These are phyloP conservation scores for Triplophysa siluroides DNA, from an alignment of 2,113 vertebrate genomes.

Conservation along the genomic window DNA sequence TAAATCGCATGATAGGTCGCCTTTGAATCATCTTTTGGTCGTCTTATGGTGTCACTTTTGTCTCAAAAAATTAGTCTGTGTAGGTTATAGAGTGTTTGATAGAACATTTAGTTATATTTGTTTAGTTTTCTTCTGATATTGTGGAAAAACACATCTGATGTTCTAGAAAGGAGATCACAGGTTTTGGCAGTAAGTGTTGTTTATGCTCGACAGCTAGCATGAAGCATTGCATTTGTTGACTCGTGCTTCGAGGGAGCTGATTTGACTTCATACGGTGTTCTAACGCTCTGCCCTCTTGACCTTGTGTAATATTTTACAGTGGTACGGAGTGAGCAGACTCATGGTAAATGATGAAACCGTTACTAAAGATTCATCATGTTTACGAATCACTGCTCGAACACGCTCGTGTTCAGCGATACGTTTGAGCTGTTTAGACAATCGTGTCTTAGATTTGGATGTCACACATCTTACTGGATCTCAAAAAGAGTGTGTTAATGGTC, in stretches of 20 bases:
- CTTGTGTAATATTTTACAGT: not conserved
- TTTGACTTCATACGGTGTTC: not conserved
- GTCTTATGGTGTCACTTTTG: too few species aligned
- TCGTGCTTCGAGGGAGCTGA: not conserved
- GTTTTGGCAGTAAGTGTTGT: not conserved
- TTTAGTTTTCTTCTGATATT: too few species aligned
- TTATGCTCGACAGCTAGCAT: not conserved
- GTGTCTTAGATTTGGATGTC: not conserved
- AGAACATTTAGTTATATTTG: too few species aligned
- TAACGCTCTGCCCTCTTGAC: not conserved
- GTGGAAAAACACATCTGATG: not conserved
- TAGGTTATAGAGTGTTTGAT: too few species aligned
- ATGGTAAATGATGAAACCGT: not conserved
- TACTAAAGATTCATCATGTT: not conserved
- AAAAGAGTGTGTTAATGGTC: conserved; percentile 48
- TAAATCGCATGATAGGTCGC: too few species aligned
- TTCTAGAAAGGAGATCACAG: not conserved
- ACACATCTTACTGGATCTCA: conserved; percentile 4
- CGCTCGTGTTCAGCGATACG: not conserved
- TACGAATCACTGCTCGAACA: not conserved
- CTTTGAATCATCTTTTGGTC: too few species aligned
- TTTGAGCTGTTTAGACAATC: not conserved
- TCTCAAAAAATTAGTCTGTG: too few species aligned
- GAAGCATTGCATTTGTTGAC: not conserved
- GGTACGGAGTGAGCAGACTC: not conserved